Percentiles rank a stretch among this genome's conserved stretches.
Conservation (phyloP, 2,113 vertebrate species). For the Mesitornis unicolor region DNA sequence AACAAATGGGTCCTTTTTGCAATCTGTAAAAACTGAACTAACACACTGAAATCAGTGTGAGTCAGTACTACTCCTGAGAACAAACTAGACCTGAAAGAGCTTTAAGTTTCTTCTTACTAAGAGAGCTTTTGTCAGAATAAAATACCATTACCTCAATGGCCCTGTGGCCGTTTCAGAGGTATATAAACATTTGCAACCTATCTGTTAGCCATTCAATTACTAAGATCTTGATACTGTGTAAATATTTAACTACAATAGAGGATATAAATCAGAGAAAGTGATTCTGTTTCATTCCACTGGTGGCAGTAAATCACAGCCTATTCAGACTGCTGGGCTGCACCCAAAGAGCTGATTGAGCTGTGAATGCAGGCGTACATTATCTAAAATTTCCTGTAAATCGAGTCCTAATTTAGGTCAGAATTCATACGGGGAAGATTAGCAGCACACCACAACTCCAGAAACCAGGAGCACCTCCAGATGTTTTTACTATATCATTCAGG, state of each 20-base stretch:
- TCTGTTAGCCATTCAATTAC: conserved; percentile 55
- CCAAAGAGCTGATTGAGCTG: conserved; percentile 1
- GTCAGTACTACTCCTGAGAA: not conserved
- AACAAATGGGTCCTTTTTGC: not conserved
- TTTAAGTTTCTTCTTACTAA: not conserved
- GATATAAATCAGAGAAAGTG: conserved; percentile 18
- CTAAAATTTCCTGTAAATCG: not conserved
- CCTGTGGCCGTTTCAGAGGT: conserved; percentile 25
- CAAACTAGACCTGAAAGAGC: not conserved
- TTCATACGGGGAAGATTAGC: not conserved
- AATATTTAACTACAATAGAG: conserved; percentile 59
- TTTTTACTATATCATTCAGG: not conserved
- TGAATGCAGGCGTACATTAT: not conserved
- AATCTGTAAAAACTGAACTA: not conserved
- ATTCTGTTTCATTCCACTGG: conserved; percentile 39
- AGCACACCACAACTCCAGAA: not conserved
- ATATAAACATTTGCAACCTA: conserved; percentile 57
- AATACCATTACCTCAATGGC: conserved; percentile 25
- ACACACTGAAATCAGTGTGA: not conserved
- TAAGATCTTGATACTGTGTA: conserved; percentile 40
- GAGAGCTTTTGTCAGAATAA: not conserved
- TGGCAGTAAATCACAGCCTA: conserved; percentile 40
- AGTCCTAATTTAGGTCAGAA: not conserved
- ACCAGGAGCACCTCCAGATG: not conserved
- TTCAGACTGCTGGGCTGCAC: conserved; percentile 31